Base-by-base conservation (phyloP, 2,888 invertebrate genomes). In the Fissipunctia ypsillon region DNA sequence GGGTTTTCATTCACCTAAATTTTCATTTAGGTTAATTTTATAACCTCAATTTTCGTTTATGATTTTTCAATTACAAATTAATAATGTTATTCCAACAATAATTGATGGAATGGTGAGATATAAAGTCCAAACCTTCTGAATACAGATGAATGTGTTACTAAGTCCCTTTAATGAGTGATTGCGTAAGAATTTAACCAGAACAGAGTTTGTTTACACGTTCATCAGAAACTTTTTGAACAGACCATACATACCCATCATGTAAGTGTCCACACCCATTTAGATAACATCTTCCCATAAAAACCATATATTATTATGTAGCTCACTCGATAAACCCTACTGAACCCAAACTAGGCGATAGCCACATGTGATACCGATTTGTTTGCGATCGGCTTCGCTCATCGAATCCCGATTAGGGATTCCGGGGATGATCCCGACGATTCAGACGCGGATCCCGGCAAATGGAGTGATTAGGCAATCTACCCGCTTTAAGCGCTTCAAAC, bases 391-490 rank as follows among this genome's bases (percentile, higher is more conserved):
- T 88, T 79, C 89, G 89, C 90, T 91, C 92, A 90, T 92, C 90
- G 91, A 88, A 91, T 91, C 84, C 90, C 90, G 91, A 93, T 93
- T 91, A 92, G 90, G 91, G 91, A 91, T 93, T 91, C 90, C 83
- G 87, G 87, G 88, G 84, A 86, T 92, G 90, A 91, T 90, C 90
- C 90, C 88, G 86, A 86, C 85, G 91, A 93, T 93, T 91, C 91
- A 79, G 78, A 85, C 86, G 90, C 83, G 88, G 88, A 91, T 91
- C 92, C 90, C 90, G 90, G 91, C 87, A 93, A 93, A 93, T 93
- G 92, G 93, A 90, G 87, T 91, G 93, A 93, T 94, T 94, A 94
- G 91, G 90, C 91, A 89, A 91, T 92, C 88, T 89, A 91, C 90
- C 91, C 91, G 81, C 82, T 90, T 90, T 88, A 88, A 90, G 87